Base-by-base conservation (phyloP, 2,888 invertebrate genomes). In the Chrysolina americana region DNA sequence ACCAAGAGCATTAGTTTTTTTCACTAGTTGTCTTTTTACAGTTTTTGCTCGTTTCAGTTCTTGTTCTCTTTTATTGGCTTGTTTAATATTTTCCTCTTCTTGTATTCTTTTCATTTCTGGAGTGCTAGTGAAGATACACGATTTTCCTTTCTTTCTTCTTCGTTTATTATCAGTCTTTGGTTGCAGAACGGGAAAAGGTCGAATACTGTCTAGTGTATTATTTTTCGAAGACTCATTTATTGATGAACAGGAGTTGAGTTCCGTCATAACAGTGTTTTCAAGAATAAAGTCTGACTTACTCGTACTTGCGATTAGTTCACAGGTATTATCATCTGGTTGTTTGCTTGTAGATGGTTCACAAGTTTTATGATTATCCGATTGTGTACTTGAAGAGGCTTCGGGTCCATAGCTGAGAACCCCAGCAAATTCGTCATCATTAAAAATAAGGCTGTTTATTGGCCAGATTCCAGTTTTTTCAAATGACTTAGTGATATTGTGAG, bases 381-480 rank as follows among this genome's bases (percentile, higher is more conserved):
- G 59, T 59, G 68, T 23, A 53, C 10, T 41, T 56, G 17, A 19
- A 50, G 28, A 11, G 0, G 13, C 65, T 17, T 44, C 19, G 13
- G 65, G 65, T 65, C 48, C 65, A 65, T 65, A 65, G 65, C 15
- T 44, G 19, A 65, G 47, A n/a, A 65, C 65, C 23, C 48, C 65
- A 15, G 65, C 19, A 65, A 65, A 68, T 59, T 56, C 41, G 36
- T 36, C 56, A 11, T 50, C 63, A 68, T 66, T 59, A 73, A 73
- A 73, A 62, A 68, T 36, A 56, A 62, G 56, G 41, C 53, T 53
- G 19, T 75, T 74, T 62, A 75, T 62, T 44, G 75, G 75, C 75
- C 75, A 75, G 17, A 72, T 53, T 53, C 72, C 75, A 50, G 44
- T 75, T 66, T 75, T 72, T 41, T 63, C 65, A 36, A 72, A 73